A percentile compares a stretch with the other conserved stretches of the same genome.
Evolutionary conservation across 2,888 invertebrate species (phyloP).

Genomic region (Tryphoninae sp.): DNA sequence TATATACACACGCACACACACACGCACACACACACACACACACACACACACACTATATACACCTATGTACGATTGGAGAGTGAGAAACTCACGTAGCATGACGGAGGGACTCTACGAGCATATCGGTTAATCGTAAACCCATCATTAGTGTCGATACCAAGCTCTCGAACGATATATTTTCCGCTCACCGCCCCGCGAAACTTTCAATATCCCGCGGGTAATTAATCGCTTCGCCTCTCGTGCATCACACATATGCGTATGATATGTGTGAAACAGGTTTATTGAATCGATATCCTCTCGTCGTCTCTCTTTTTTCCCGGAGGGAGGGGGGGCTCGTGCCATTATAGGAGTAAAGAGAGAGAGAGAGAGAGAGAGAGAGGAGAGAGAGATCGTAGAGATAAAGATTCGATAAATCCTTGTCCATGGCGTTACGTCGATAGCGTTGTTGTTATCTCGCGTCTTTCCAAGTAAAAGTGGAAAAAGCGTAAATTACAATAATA

Average conservation of each 20-base stretch:
- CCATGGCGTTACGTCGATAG: not conserved
- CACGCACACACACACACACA: not conserved
- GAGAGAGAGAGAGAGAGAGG: not conserved
- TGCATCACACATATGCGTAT: not conserved
- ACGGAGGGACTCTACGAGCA: conserved; percentile 31
- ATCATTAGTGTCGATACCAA: conserved; percentile 64
- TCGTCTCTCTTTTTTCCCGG: conserved; percentile 41
- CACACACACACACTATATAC: not conserved
- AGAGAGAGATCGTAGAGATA: not conserved
- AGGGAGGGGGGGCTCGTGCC: conserved; percentile 26
- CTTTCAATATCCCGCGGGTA: conserved; percentile 62
- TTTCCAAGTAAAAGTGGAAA: not conserved
- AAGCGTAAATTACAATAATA: not conserved
- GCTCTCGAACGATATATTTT: conserved; percentile 55
- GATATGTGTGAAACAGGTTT: conserved; percentile 43
- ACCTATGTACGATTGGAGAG: not conserved
- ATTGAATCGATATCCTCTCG: conserved; percentile 40
- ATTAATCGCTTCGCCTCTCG: conserved; percentile 52
- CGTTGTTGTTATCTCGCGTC: not conserved
- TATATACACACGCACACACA: not conserved
- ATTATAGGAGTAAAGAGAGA: conserved; percentile 29
- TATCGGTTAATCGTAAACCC: conserved; percentile 58
- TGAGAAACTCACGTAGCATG: conserved; percentile 29
- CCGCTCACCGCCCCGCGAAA: conserved; percentile 26
- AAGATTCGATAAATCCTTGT: conserved; percentile 2